Conservation (phyloP, 2,888 invertebrate species). For the Pharmacophagus antenor region DNA sequence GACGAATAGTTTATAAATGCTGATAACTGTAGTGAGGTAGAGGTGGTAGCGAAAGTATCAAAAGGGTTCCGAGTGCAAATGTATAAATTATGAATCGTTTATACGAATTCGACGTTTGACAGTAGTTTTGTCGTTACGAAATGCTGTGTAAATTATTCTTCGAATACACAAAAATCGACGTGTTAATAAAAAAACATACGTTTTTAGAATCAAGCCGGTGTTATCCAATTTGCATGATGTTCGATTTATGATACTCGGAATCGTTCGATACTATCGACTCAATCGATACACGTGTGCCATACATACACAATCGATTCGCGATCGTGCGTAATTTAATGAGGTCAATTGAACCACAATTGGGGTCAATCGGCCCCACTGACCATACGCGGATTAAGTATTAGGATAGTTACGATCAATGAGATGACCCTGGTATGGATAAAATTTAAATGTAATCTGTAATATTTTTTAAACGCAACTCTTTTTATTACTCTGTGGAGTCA, state of each 20-base stretch:
- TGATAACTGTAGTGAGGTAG: too few relatives aligned
- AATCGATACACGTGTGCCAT: not conserved
- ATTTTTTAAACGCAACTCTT: not conserved
- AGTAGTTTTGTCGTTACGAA: too few relatives aligned
- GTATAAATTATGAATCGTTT: too few relatives aligned
- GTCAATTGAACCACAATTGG: constrained; percentile 28
- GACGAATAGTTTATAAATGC: too few relatives aligned
- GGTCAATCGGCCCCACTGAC: constrained; percentile 24
- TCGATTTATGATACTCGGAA: not conserved
- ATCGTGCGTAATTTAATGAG: constrained; percentile 19
- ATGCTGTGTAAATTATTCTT: too few relatives aligned
- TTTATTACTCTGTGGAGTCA: not conserved
- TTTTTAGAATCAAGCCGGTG: too few relatives aligned
- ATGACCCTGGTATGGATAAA: not conserved
- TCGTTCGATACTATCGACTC: not conserved
- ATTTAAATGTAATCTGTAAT: not conserved
- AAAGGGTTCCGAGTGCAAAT: too few relatives aligned
- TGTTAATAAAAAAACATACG: not conserved
- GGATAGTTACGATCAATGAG: too few relatives aligned
- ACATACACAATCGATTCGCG: constrained; percentile 16
- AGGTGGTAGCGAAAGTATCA: too few relatives aligned
- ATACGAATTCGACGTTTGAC: too few relatives aligned
- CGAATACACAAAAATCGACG: too few relatives aligned
- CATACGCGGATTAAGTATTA: constrained; percentile 25
- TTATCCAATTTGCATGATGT: not conserved